Evolutionary conservation across 2,888 invertebrate genomes (phyloP).

Genomic region (Acanthosepion lycidas): DNA sequence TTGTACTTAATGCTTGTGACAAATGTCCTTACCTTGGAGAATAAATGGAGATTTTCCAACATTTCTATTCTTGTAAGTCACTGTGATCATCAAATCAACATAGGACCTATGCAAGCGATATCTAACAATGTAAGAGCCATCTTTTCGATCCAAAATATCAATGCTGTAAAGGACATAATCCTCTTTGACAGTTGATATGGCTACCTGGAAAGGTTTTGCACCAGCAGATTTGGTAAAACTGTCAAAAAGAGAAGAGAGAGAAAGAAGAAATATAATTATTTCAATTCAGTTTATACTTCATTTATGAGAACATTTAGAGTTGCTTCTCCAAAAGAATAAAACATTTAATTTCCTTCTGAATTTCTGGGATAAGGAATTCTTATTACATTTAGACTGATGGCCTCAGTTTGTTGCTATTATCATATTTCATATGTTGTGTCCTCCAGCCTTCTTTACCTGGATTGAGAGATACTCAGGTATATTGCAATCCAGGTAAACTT

Average conservation of each 20-base stretch:
- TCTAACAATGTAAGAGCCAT: constrained; percentile 66
- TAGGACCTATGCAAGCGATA: constrained; percentile 77
- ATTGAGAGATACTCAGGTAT: too few relatives aligned
- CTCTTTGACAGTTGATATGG: constrained; percentile 78
- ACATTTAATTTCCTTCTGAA: too few relatives aligned
- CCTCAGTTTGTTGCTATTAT: too few relatives aligned
- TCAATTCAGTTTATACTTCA: not conserved
- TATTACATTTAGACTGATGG: too few relatives aligned
- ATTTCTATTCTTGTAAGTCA: constrained; percentile 81
- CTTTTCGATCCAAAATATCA: constrained; percentile 85
- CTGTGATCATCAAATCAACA: constrained; percentile 81
- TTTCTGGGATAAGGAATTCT: too few relatives aligned
- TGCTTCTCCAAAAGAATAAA: too few relatives aligned
- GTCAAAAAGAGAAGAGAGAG: constrained; percentile 59
- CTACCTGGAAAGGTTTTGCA: constrained; percentile 75
- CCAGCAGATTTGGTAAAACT: constrained; percentile 79
- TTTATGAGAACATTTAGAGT: too few relatives aligned
- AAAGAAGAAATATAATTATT: not conserved
- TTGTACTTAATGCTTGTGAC: not conserved
- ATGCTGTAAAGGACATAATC: constrained; percentile 79
- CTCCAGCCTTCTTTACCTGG: too few relatives aligned
- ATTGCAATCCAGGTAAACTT: too few relatives aligned
- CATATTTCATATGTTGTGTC: too few relatives aligned
- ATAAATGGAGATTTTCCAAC: constrained; percentile 81
- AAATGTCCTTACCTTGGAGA: constrained; percentile 78